phyloP scores from a whole-genome alignment of 2,113 vertebrate genomes.

The Quiscalus mexicanus region DNA sequence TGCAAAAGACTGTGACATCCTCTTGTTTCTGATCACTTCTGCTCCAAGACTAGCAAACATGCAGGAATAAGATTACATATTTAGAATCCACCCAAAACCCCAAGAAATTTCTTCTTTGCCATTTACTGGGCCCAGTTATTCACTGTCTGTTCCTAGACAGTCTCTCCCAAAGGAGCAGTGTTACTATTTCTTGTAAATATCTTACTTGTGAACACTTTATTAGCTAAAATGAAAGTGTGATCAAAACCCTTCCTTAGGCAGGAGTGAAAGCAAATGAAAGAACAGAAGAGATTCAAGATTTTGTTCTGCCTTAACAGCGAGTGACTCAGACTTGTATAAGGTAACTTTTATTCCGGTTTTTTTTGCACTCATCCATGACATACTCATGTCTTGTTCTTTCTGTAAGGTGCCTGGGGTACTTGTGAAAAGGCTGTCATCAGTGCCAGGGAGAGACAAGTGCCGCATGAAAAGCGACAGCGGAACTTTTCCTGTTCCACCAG shows the following conservation, averaged over 20 bases:
- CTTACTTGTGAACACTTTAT: background rate
- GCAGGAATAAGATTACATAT: background rate
- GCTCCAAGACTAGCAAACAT: background rate
- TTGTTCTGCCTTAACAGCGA: background rate
- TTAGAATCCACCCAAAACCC: background rate
- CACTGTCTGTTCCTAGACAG: background rate
- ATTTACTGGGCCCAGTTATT: background rate
- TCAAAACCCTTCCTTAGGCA: background rate
- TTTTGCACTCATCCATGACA: background rate
- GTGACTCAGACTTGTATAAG: background rate
- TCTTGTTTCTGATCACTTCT: background rate
- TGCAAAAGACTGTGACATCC: background rate
- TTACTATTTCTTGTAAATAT: background rate
- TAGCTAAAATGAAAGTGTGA: background rate
- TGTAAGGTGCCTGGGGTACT: background rate
- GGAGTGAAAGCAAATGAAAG: background rate
- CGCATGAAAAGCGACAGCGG: background rate
- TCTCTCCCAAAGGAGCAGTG: background rate
- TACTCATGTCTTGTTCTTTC: constrained; percentile 1
- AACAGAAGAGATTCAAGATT: background rate
- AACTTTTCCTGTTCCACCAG: background rate
- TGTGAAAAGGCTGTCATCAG: constrained; percentile 46
- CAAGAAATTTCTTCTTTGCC: background rate
- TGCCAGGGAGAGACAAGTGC: background rate
- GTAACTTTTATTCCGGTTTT: fast-evolving